These are phyloP conservation scores for Podiceps cristatus DNA, from an alignment of 2,113 vertebrate genomes.

Conservation along the genomic window DNA sequence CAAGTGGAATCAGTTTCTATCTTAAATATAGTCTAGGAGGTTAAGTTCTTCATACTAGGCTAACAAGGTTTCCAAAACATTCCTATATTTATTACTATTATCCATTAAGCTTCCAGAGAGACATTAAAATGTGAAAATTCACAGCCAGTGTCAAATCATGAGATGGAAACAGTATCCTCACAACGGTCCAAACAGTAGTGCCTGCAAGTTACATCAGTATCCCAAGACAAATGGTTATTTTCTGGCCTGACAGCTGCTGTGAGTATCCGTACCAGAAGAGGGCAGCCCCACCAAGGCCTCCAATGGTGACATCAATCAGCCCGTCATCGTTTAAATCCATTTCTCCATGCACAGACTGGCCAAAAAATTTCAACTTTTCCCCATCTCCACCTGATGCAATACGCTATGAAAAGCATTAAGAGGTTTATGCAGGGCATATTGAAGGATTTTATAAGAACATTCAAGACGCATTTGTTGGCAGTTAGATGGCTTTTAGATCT, in stretches of 20 bases:
- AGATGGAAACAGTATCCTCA: not conserved
- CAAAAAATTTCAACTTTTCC: constrained; percentile 92
- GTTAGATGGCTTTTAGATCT: not conserved
- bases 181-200: not conserved
- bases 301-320: constrained; percentile 93
- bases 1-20: not conserved
- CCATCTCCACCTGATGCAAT: constrained; percentile 93
- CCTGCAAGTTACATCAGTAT: not conserved
- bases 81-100: not conserved
- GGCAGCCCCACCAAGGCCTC: constrained; percentile 93
- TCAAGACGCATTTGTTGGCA: not conserved
- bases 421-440: not conserved
- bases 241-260: not conserved
- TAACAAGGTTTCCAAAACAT: not conserved
- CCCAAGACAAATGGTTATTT: fast-evolving
- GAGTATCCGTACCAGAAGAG: constrained; percentile 89
- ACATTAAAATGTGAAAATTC: not conserved
- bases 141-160: not conserved
- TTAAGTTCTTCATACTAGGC: not conserved
- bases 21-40: not conserved
- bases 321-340: constrained; percentile 96
- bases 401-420: constrained; percentile 74
- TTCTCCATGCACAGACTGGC: constrained; percentile 94
- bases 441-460: not conserved
- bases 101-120: not conserved